Base-by-base conservation (phyloP, 2,888 invertebrate genomes). In the Heliconius ismenius region DNA sequence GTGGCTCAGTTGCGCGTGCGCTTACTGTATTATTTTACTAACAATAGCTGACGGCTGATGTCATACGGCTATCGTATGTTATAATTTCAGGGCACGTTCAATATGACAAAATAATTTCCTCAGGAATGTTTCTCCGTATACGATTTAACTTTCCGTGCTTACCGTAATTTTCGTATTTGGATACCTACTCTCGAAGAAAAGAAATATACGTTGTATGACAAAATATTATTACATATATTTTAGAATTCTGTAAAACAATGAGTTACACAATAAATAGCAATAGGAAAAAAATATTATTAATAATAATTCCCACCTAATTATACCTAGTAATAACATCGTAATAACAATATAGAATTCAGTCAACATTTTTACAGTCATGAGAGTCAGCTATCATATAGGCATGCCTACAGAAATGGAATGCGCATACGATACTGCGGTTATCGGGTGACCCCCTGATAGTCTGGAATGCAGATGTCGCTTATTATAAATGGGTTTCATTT, bases 31-130 rank as follows among this genome's bases (percentile, higher is more conserved):
- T 91, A 90, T 89, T 87, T 83, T 80, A 85, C 85, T 84, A 84
- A 91, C 92, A 92, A 91, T 90, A 84, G 89, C 86, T 90, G 89
- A 89, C 24, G 83, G 89, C 86, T 90, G 90, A 90, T 91, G 91
- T 91, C 91, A 91, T 89, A 86, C 87, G 83, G 80, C 84, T 84
- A 82, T 86, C 39, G 26, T 43, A 86, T 88, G 88, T 87, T 88
- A 83, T 84, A 85, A 82, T 86, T 86, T 84, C 83, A 84, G 84
- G 83, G 83, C 83, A 83, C 82, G 81, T 81, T 70, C 73, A 49
- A 49, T 58, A 39, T 75, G 76, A 75, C 26, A 62, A 58, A 58
- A 24, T 67, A 39, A 67, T 67, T 67, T 24, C 3, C 24, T 39
- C 24, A 15, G 43, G n/a, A 67, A 67, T n/a, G 26, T 39, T 6